phyloP scores from a whole-genome alignment of 2,113 vertebrate species.

The Jaculus jaculus region DNA sequence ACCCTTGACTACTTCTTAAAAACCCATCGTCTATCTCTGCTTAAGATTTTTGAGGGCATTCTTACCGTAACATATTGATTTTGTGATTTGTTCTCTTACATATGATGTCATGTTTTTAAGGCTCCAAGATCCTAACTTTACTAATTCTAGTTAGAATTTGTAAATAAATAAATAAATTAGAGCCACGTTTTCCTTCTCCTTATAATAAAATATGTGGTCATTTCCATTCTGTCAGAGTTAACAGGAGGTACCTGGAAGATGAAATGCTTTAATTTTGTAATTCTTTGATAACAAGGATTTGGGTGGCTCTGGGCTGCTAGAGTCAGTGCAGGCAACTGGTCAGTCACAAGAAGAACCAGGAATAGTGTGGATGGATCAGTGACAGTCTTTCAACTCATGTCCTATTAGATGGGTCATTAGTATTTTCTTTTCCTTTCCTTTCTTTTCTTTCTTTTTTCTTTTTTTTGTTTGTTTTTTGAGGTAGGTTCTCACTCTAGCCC shows the following conservation, averaged over 20 bases:
- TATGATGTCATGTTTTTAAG: background rate
- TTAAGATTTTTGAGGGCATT: conserved; percentile 38
- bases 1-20: conserved; percentile 39
- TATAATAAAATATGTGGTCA: conserved; percentile 12
- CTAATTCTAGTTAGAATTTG: conserved; percentile 38
- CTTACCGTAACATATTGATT: background rate
- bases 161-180: conserved; percentile 29
- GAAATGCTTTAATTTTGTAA: background rate
- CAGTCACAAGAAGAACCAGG: background rate
- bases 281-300: conserved; percentile 50
- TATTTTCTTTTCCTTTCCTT: background rate
- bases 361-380: conserved; percentile 29
- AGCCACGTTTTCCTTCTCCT: conserved; percentile 33
- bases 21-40: conserved; percentile 3
- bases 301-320: conserved; percentile 12
- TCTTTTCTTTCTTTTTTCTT: no score
- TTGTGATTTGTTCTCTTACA: background rate
- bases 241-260: background rate
- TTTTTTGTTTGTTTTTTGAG: no score
- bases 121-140: conserved; percentile 1
- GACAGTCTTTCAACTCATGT: conserved; percentile 43
- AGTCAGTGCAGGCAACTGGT: conserved; percentile 48
- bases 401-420: conserved; percentile 26
- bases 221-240: conserved; percentile 11
- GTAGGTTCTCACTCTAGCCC: no score